phyloP scores from a whole-genome alignment of 2,888 invertebrate genomes.

The Drosophila leonis region DNA sequence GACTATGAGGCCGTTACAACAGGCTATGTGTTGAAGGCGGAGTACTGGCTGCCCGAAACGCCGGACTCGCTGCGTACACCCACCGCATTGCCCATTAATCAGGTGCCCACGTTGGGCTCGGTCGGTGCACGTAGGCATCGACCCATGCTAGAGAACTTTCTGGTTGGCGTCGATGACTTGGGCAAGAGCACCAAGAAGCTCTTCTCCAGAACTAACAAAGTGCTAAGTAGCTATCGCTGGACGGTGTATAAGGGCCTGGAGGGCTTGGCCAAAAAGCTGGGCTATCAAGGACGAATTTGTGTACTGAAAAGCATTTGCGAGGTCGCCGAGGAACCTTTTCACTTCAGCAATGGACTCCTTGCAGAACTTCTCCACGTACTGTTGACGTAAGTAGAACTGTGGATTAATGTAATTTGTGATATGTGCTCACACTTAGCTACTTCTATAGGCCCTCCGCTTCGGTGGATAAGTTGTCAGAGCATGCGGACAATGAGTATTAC shows the following conservation, averaged over 20 bases:
- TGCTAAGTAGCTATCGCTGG: slow-evolving; percentile 82
- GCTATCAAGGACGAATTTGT: slow-evolving; percentile 90
- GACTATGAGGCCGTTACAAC: slow-evolving; percentile 82
- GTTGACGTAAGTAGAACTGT: slow-evolving; percentile 88
- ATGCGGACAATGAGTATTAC: slow-evolving; percentile 90
- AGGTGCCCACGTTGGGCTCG: slow-evolving; percentile 62
- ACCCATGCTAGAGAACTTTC: slow-evolving; percentile 74
- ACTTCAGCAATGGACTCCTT: slow-evolving; percentile 89
- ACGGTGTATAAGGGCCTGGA: slow-evolving; percentile 81
- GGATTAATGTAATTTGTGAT: not conserved
- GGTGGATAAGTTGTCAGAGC: slow-evolving; percentile 88
- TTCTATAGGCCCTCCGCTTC: slow-evolving; percentile 90
- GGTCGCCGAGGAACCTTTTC: slow-evolving; percentile 89
- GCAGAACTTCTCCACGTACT: slow-evolving; percentile 91
- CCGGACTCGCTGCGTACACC: slow-evolving; percentile 69
- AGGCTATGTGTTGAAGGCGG: slow-evolving; percentile 83
- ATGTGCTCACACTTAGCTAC: not conserved
- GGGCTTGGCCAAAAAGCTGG: slow-evolving; percentile 86
- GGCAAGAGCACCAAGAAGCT: slow-evolving; percentile 63
- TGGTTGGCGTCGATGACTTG: slow-evolving; percentile 66
- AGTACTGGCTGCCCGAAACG: slow-evolving; percentile 81
- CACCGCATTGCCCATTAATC: slow-evolving; percentile 58
- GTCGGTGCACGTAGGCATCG: slow-evolving; percentile 51
- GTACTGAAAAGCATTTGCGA: slow-evolving; percentile 92
- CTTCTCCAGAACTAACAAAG: slow-evolving; percentile 58